These are phyloP conservation scores for Gordius sp. DNA, from an alignment of 2,888 invertebrate genomes.

Conservation along the genomic window DNA sequence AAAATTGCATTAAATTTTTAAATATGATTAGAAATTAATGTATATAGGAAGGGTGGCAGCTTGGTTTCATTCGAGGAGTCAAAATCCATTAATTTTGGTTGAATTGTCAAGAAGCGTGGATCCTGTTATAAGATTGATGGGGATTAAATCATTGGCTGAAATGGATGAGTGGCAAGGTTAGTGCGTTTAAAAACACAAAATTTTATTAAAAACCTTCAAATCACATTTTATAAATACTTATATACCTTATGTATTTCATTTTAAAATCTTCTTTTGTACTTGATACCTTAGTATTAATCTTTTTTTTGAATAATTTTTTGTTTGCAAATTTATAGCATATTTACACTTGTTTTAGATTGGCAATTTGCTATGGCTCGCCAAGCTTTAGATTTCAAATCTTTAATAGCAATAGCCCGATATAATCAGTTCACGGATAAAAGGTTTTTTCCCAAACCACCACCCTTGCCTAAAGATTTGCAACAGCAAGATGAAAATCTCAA, in stretches of 20 bases:
- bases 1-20: too few species aligned
- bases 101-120: not conserved
- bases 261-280: too few species aligned
- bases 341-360: slow-evolving; percentile 1
- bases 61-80: slow-evolving; percentile 2
- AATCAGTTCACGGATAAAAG: not conserved
- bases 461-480: not conserved
- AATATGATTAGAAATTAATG: too few species aligned
- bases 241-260: too few species aligned
- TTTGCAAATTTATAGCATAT: not conserved
- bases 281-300: too few species aligned
- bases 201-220: too few species aligned
- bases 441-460: not conserved
- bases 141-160: not conserved
- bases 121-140: not conserved
- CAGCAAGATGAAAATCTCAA: not conserved
- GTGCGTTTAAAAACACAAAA: not conserved
- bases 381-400: not conserved
- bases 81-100: not conserved
- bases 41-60: not conserved
- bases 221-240: too few species aligned
- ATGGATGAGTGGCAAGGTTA: slow-evolving; percentile 10
- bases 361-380: not conserved
- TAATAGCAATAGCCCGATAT: not conserved
- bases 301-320: not conserved